phyloP scores from a whole-genome alignment of 2,888 invertebrate genomes.

The Amblyteles armatorius region DNA sequence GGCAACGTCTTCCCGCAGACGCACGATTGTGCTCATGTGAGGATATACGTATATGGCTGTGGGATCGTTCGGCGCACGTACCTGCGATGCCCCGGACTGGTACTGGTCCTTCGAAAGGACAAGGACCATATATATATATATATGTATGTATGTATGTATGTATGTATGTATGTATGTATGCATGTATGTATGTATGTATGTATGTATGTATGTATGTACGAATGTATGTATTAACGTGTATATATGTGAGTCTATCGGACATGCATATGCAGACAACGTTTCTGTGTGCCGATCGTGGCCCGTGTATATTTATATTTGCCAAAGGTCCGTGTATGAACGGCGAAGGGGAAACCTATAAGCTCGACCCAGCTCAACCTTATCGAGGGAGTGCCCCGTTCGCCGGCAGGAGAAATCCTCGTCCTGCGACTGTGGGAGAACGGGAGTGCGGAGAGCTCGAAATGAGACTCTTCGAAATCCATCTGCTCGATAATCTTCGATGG shows the following conservation, averaged over 20 bases:
- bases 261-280: neutral
- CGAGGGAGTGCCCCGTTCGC: constrained; percentile 58
- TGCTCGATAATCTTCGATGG: constrained; percentile 14
- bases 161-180: no score
- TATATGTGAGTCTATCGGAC: no score
- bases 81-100: constrained; percentile 42
- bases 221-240: no score
- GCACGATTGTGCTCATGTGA: constrained; percentile 4
- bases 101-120: constrained; percentile 47
- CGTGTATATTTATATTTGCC: constrained; percentile 48
- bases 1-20: constrained; percentile 26
- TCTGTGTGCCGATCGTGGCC: neutral
- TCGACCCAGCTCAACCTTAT: constrained; percentile 56
- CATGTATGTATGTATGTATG: no score
- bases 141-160: no score
- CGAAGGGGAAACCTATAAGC: constrained; percentile 51
- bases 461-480: constrained; percentile 30
- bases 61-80: constrained; percentile 33
- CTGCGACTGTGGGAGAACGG: constrained; percentile 25
- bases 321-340: constrained; percentile 8
- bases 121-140: neutral
- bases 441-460: constrained; percentile 14
- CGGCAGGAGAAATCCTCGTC: constrained; percentile 31
- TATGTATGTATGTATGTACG: no score
- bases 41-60: constrained; percentile 18